phyloP scores from a whole-genome alignment of 2,797 vertebrate species.

The Botia almorhae region DNA sequence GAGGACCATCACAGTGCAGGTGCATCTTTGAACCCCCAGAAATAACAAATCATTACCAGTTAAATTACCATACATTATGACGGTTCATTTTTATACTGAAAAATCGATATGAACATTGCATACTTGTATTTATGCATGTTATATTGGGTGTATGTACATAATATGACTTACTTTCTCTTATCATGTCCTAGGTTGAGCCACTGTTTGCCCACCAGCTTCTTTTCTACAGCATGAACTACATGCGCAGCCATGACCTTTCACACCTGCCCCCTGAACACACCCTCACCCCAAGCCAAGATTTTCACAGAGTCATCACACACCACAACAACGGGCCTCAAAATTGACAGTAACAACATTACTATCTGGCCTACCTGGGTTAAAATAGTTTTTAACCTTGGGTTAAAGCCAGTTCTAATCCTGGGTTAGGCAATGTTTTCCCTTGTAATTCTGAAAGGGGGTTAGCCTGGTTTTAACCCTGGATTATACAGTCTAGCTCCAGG shows the following conservation, averaged over 20 bases:
- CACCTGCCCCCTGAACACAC: conserved; percentile 71
- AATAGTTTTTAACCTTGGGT: too few relatives aligned
- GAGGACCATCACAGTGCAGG: conserved; percentile 90
- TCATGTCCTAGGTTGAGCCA: conserved; percentile 87
- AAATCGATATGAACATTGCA: not conserved
- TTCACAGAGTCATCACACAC: conserved; percentile 83
- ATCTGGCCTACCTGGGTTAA: not conserved
- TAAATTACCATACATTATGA: not conserved
- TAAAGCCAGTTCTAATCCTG: not conserved
- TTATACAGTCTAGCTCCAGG: not conserved
- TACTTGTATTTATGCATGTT: not conserved
- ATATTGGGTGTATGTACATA: not conserved
- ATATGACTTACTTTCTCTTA: not conserved
- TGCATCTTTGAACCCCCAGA: conserved; percentile 67
- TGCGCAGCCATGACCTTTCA: conserved; percentile 86
- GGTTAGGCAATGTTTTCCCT: not conserved
- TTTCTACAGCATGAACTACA: conserved; percentile 89
- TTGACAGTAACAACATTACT: conserved; percentile 64
- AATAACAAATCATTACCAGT: not conserved
- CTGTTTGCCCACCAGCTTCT: conserved; percentile 90
- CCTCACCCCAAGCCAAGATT: conserved; percentile 84
- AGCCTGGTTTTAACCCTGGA: not conserved
- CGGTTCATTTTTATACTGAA: not conserved
- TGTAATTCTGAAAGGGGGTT: not conserved
- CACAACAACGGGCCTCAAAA: conserved; percentile 88